phyloP scores from a whole-genome alignment of 2,113 vertebrate species.

The Leuciscus idus region DNA sequence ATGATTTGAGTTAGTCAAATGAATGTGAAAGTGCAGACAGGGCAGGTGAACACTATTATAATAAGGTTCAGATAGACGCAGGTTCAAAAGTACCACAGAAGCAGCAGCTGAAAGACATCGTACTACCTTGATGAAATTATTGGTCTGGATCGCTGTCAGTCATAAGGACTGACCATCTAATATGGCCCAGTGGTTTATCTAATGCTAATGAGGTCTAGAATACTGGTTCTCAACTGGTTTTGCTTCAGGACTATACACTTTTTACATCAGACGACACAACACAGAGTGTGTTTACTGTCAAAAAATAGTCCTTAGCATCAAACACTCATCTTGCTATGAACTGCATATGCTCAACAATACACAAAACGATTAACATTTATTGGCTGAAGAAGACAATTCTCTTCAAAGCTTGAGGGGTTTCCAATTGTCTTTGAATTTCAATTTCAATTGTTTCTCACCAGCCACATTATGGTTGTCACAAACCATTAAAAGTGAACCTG shows the following conservation, averaged over 20 bases:
- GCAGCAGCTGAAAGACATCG: conserved; percentile 59
- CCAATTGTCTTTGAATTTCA: background rate
- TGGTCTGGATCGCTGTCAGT: conserved; percentile 53
- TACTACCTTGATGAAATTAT: conserved; percentile 56
- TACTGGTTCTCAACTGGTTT: conserved; percentile 6
- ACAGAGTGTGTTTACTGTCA: background rate
- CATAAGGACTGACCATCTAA: conserved; percentile 8
- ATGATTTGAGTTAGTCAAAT: conserved; percentile 53
- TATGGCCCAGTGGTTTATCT: conserved; percentile 7
- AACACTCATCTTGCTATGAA: background rate
- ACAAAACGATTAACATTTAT: background rate
- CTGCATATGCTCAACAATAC: background rate
- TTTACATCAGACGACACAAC: background rate
- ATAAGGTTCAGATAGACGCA: conserved; percentile 55
- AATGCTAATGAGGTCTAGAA: conserved; percentile 7
- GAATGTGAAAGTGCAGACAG: conserved; percentile 60
- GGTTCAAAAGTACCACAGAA: conserved; percentile 63
- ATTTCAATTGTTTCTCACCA: background rate
- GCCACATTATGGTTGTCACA: too few relatives aligned
- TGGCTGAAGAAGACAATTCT: background rate
- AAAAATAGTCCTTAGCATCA: background rate
- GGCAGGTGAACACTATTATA: conserved; percentile 54
- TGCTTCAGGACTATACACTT: background rate
- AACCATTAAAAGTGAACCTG: too few relatives aligned
- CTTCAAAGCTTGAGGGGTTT: background rate